Evolutionary conservation across 2,113 vertebrate species (phyloP).

Genomic region (Trinectes maculatus): DNA sequence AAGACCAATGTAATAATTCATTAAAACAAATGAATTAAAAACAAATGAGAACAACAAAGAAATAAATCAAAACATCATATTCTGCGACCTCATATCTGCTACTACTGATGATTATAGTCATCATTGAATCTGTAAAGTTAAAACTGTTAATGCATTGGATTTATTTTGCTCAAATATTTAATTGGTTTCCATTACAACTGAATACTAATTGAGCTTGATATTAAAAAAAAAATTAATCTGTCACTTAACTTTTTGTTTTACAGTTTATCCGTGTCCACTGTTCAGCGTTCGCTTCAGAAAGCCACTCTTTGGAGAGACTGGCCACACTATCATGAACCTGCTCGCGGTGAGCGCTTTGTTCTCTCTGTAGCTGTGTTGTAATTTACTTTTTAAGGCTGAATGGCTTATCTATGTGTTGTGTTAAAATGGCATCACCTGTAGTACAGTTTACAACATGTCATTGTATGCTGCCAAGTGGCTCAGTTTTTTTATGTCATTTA

Average conservation of each 20-base stretch:
- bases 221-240: background rate
- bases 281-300: slow-evolving; percentile 98
- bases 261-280: slow-evolving; percentile 97
- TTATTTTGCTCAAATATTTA: background rate
- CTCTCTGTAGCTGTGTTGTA: too few species aligned
- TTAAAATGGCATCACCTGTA: background rate
- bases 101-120: background rate
- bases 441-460: background rate
- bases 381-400: too few species aligned
- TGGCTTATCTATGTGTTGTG: too few species aligned
- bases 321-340: slow-evolving; percentile 99
- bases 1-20: too few species aligned
- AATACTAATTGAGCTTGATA: background rate
- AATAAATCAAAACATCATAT: background rate
- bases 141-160: background rate
- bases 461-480: too few species aligned
- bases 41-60: background rate
- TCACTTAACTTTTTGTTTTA: too few species aligned
- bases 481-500: too few species aligned
- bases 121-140: background rate
- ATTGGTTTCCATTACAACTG: background rate
- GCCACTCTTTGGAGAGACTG: slow-evolving; percentile 97
- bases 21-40: too few species aligned
- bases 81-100: too few species aligned
- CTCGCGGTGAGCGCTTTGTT: slow-evolving; percentile 90